Base-by-base conservation (phyloP, 2,797 vertebrate genomes). In the Peromyscus aztecus region DNA sequence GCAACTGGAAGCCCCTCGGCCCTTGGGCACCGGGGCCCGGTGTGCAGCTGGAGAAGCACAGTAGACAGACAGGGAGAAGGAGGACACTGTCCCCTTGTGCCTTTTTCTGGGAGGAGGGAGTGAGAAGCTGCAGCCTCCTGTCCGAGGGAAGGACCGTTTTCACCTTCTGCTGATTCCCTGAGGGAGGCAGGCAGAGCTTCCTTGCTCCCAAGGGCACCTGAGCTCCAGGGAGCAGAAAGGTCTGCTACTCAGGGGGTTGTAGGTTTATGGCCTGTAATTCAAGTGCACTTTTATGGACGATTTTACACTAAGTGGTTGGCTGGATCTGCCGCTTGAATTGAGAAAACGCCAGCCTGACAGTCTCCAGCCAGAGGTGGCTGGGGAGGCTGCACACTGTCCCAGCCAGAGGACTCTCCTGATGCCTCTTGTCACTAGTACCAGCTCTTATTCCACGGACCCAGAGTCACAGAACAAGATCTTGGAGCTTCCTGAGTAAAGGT, bases 201-300 rank as follows among this genome's bases (percentile, higher is more conserved):
- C 40, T 14, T 94, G 94, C 97, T 97, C 96, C 98, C 97, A 96
- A 71, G 91, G 97, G 97, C 95, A 96, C 59, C 91, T 31, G 84
- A 75, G 95, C 31, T 13, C 3, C 37, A 12, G 91, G 97, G 89
- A 89, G 85, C 16, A 9, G 23, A 95, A 63, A 2, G 46, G 97
- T 71, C 81, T 0, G 94, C 96, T 0, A 0, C 12, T 69, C 52
- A 61, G 94, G 31, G 78, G 90, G 90, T 88, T 59, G 40, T 43
- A 5, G 55, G 94, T 97, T 97, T 91, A 97, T 83, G 82, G 75
- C 80, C 67, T 86, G 86, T 76, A 67, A 95, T 90, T 92, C 92
- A 96, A 89, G 69, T 82, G 92, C 90, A 78, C 95, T 97, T 98
- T 97, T 89, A 97, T 92, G 93, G 96, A 92, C 97, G 93, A 97